Conservation (phyloP, 2,888 invertebrate genomes). For the Branchellion lobata region DNA sequence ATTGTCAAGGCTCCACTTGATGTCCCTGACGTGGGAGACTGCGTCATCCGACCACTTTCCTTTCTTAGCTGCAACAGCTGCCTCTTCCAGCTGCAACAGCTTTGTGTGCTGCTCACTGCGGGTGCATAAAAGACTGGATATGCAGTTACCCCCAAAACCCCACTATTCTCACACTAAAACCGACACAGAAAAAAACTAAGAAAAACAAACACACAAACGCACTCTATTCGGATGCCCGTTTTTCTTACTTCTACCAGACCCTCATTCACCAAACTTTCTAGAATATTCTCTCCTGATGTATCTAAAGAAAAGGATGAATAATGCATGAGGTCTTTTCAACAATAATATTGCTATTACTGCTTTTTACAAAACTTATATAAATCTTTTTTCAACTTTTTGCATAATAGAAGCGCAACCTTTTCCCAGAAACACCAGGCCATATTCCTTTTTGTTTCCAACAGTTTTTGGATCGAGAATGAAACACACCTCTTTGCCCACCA, state of each 20-base stretch:
- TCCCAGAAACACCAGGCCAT: conserved; percentile 82
- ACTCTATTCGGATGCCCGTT: conserved; percentile 62
- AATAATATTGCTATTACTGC: no score
- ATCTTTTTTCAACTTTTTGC: no score
- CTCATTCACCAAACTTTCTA: conserved; percentile 82
- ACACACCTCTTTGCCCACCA: conserved; percentile 87
- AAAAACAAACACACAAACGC: conserved; percentile 55
- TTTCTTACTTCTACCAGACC: conserved; percentile 78
- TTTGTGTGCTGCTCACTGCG: conserved; percentile 62
- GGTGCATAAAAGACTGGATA: not conserved
- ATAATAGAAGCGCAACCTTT: no score
- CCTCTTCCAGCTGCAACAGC: conserved; percentile 82
- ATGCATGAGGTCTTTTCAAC: no score
- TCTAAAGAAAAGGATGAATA: no score
- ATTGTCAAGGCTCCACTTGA: conserved; percentile 86
- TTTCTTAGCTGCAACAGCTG: conserved; percentile 81
- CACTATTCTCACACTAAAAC: not conserved
- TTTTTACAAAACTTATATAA: no score
- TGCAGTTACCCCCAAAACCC: not conserved
- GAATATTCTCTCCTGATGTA: conserved; percentile 79
- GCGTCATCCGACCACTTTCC: conserved; percentile 68
- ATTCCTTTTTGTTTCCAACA: conserved; percentile 75
- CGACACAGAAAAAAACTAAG: not conserved
- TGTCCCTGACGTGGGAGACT: conserved; percentile 75
- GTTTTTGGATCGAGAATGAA: conserved; percentile 79